A percentile compares a stretch with the other conserved stretches of the same genome.
phyloP scores from a whole-genome alignment of 1,140 invertebrate species.

The Drosophila hydei region DNA sequence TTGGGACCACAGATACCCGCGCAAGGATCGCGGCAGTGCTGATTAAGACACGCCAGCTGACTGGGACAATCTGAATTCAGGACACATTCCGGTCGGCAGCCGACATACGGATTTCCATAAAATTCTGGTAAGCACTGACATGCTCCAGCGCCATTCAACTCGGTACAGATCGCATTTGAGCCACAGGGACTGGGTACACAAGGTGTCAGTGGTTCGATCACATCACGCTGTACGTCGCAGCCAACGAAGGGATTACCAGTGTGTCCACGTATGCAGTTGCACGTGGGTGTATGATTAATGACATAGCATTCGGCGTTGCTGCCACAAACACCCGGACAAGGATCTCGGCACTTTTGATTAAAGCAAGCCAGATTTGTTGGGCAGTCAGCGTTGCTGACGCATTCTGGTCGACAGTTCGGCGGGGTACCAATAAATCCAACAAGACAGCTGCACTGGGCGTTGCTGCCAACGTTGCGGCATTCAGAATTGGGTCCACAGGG shows the following conservation, averaged over 20 bases:
- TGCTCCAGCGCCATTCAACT: slow-evolving; percentile 87
- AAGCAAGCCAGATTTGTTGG: slow-evolving; percentile 85
- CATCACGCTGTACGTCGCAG: slow-evolving; percentile 85
- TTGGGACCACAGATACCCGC: slow-evolving; percentile 90
- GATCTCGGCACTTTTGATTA: slow-evolving; percentile 86
- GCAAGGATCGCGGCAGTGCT: slow-evolving; percentile 91
- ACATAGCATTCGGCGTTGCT: slow-evolving; percentile 87
- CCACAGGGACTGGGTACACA: slow-evolving; percentile 87
- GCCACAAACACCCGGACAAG: slow-evolving; percentile 86
- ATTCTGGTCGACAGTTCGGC: slow-evolving; percentile 87
- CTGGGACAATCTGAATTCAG: slow-evolving; percentile 89
- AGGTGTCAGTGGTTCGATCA: slow-evolving; percentile 82
- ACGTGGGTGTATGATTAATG: slow-evolving; percentile 88
- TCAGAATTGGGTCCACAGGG: slow-evolving; percentile 90
- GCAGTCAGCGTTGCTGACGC: slow-evolving; percentile 86
- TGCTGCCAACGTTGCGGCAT: slow-evolving; percentile 87
- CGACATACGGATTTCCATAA: slow-evolving; percentile 90
- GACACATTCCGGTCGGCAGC: slow-evolving; percentile 90
- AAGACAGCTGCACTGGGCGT: slow-evolving; percentile 88
- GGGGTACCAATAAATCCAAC: slow-evolving; percentile 87
- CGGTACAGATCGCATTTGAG: slow-evolving; percentile 86
- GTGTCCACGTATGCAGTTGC: slow-evolving; percentile 87
- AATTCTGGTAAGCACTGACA: slow-evolving; percentile 89
- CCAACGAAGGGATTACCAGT: slow-evolving; percentile 88
- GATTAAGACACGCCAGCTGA: slow-evolving; percentile 88